Evolutionary conservation across 2,797 vertebrate genomes (phyloP).

Genomic region (Oreochromis mossambicus): DNA sequence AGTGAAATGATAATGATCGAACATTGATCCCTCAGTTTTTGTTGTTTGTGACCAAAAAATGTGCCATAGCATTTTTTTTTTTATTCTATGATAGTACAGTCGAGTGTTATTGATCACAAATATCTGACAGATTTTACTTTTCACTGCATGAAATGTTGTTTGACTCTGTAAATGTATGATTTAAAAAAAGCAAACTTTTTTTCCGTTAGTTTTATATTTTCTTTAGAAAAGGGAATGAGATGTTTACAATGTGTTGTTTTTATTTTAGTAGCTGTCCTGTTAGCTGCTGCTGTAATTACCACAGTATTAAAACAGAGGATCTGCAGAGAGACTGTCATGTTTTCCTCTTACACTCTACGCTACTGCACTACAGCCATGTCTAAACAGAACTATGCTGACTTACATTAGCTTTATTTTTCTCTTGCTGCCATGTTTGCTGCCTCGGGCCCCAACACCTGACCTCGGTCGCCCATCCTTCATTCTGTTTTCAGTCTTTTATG

Average conservation of each 20-base stretch:
- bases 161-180: background rate
- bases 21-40: background rate
- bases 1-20: background rate
- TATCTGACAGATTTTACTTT: background rate
- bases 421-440: background rate
- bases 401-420: background rate
- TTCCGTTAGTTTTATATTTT: background rate
- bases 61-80: slow-evolving; percentile 46
- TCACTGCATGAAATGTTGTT: slow-evolving; percentile 42
- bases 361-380: background rate
- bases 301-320: slow-evolving; percentile 36
- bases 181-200: background rate
- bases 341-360: background rate
- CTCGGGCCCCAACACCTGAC: background rate
- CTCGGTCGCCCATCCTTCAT: background rate
- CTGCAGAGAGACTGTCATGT: background rate
- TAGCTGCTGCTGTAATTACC: background rate
- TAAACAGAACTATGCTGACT: background rate
- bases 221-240: background rate
- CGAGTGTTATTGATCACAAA: background rate
- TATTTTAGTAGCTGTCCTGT: background rate
- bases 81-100: slow-evolving; percentile 2
- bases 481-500: background rate
- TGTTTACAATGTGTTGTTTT: background rate
- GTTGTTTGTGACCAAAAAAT: slow-evolving; percentile 10